These are phyloP conservation scores for Threskiornis aethiopicus DNA, from an alignment of 2,797 vertebrate species.

Conservation along the genomic window DNA sequence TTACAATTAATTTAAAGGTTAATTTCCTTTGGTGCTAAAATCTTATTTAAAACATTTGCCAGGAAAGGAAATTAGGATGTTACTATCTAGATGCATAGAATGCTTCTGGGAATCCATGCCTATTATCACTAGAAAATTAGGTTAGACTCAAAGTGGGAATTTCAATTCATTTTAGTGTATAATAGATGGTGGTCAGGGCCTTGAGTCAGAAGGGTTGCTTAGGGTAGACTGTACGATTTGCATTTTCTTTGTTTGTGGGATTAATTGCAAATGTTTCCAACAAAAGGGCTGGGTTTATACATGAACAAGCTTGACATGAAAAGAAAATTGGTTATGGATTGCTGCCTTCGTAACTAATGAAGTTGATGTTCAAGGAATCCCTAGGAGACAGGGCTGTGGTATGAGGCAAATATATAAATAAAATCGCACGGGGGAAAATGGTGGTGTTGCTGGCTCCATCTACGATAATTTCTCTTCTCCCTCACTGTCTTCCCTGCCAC, in stretches of 20 bases:
- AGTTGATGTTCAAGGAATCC: constrained; percentile 74
- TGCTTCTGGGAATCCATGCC: constrained; percentile 76
- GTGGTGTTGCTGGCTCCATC: constrained; percentile 7
- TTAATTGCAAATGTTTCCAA: constrained; percentile 80
- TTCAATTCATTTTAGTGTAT: constrained; percentile 76
- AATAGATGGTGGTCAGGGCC: constrained; percentile 71
- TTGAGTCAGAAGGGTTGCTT: constrained; percentile 67
- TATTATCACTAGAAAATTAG: constrained; percentile 83
- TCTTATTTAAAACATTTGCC: constrained; percentile 84
- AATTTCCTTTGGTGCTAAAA: constrained; percentile 84
- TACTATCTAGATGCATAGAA: constrained; percentile 74
- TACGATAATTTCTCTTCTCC: constrained; percentile 26
- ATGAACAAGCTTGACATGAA: constrained; percentile 74
- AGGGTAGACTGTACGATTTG: constrained; percentile 70
- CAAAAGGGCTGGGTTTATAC: constrained; percentile 75
- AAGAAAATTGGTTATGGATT: constrained; percentile 83
- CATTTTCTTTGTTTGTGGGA: constrained; percentile 78
- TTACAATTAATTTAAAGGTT: constrained; percentile 85
- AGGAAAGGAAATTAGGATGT: constrained; percentile 80
- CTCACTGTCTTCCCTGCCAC: neutral
- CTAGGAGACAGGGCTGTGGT: constrained; percentile 54
- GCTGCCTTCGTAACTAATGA: constrained; percentile 80
- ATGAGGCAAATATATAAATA: constrained; percentile 43
- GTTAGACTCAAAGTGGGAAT: constrained; percentile 77
- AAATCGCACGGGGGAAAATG: neutral